Percentiles rank a stretch among this genome's conserved stretches.
phyloP scores from a whole-genome alignment of 1,140 invertebrate genomes.

The Luehdorfia chinensis region DNA sequence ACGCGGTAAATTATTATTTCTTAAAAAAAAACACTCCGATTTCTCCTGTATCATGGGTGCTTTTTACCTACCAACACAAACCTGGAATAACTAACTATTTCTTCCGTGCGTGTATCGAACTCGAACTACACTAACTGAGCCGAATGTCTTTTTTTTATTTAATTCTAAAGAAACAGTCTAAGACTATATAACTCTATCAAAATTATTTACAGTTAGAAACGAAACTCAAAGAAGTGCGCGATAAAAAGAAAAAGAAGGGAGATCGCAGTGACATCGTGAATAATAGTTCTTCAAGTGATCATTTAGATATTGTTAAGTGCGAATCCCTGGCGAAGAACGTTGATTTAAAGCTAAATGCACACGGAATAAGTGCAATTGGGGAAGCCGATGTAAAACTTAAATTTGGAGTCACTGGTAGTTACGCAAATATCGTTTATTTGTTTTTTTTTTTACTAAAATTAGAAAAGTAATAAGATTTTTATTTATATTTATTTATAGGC shows the following conservation, averaged over 20 bases:
- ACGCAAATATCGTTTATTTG: background rate
- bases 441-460: slow-evolving; percentile 1
- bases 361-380: slow-evolving; percentile 49
- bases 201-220: slow-evolving; percentile 49
- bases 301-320: slow-evolving; percentile 25
- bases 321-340: slow-evolving; percentile 33
- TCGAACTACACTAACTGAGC: no score
- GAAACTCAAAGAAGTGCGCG: slow-evolving; percentile 58
- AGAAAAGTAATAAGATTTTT: background rate
- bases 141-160: no score
- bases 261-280: slow-evolving; percentile 14
- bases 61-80: no score
- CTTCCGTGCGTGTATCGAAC: no score
- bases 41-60: no score
- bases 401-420: slow-evolving; percentile 44
- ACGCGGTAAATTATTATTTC: no score
- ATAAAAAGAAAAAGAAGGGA: slow-evolving; percentile 49
- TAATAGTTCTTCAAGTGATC: slow-evolving; percentile 1
- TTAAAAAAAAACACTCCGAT: no score
- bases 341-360: slow-evolving; percentile 42
- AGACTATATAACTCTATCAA: no score
- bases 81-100: no score
- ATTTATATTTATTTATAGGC: slow-evolving; percentile 28
- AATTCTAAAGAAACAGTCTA: no score
- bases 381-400: slow-evolving; percentile 41